Evolutionary conservation across 2,113 vertebrate genomes (phyloP), one percentile per base, ranked within the genome.

Genomic region (Pterocles gutturalis): DNA sequence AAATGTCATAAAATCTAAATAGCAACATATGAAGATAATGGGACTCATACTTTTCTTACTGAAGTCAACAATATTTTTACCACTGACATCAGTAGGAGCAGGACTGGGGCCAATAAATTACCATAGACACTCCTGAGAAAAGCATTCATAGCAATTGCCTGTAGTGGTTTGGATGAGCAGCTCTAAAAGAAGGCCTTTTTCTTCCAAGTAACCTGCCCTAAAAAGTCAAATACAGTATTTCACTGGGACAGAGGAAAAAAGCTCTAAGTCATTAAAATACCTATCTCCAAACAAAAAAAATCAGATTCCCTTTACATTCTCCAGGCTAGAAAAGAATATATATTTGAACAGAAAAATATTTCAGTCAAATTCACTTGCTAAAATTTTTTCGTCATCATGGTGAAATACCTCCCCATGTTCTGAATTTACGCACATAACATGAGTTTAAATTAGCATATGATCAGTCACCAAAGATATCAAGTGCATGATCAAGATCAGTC

Each of bases 381-480:
- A 72, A 34, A 17, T 51, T 31, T 77, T 89, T 80, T 90, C 43
- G 14, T 66, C 43, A 15, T 57, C 41, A 22, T 19, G 26, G 38
- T 90, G 80, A 83, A 91, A 49, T 11, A 69, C 17, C 29, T 91
- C 64, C 53, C 61, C 10, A 5, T 9, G 15, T n/a, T 67, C 64
- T 62, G 72, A 89, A 70, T 87, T 79, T 72, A 69, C 2, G 0
- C 38, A 41, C 77, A 91, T 58, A 83, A 71, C 75, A 29, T 70
- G 84, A 83, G 33, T 96, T 97, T 82, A 81, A 95, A 96, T 94
- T 84, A 93, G 69, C 89, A 87, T 92, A 58, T 31, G 78, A 97
- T 91, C 86, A 92, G 89, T 97, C 96, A 96, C 57, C 60, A 95
- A 96, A 96, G 58, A 93, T 82, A 72, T 92, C 95, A 96, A 96